These are phyloP conservation scores for Enteromius radiatus DNA, from an alignment of 2,797 vertebrate species.

Conservation along the genomic window DNA sequence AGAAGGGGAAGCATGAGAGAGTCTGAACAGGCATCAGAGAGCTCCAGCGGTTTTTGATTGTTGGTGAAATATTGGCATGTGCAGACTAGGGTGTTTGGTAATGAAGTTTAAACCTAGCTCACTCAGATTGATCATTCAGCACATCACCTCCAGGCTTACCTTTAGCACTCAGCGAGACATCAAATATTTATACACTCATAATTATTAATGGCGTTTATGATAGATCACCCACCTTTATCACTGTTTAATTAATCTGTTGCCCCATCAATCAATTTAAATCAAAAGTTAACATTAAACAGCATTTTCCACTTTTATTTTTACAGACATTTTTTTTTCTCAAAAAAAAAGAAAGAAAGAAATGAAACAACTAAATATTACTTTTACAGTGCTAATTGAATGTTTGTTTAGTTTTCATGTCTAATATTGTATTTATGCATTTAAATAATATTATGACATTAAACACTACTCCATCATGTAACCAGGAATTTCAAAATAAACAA, in stretches of 20 bases:
- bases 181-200: constrained; percentile 52
- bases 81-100: constrained; percentile 31
- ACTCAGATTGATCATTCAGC: constrained; percentile 37
- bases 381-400: neutral
- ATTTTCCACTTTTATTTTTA: neutral
- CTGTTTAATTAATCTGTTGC: constrained; percentile 14
- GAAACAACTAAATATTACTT: neutral
- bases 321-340: neutral
- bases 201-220: constrained; percentile 30
- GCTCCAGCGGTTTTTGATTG: constrained; percentile 11
- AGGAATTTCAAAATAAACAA: too few species aligned
- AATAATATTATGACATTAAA: neutral
- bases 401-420: neutral
- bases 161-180: constrained; percentile 20
- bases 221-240: constrained; percentile 33
- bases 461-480: neutral
- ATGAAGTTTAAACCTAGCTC: constrained; percentile 38
- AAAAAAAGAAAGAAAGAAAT: neutral
- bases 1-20: neutral
- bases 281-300: neutral
- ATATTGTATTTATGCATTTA: neutral
- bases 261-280: constrained; percentile 15
- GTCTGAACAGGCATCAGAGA: neutral
- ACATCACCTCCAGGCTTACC: constrained; percentile 31
- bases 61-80: constrained; percentile 32